Conservation (phyloP, 1,140 invertebrate genomes). For the Steinernema feltiae region DNA sequence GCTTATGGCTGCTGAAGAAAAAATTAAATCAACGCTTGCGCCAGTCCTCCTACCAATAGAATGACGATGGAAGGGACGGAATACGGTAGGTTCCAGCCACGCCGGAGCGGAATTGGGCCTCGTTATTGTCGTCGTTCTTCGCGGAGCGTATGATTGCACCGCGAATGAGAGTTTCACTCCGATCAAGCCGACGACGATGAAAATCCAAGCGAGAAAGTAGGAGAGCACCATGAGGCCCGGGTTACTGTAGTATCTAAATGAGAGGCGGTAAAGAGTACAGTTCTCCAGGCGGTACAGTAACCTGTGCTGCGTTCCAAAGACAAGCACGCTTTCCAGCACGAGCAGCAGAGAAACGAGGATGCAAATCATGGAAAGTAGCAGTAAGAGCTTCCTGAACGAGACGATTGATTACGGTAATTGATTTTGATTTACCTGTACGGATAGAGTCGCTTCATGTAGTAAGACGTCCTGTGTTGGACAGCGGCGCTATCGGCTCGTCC, state of each 20-base stretch:
- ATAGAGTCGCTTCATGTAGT: not conserved
- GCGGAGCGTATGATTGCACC: not conserved
- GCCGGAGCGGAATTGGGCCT: not conserved
- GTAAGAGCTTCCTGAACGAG: not conserved
- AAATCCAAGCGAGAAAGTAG: conserved; percentile 7
- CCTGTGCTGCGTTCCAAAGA: not conserved
- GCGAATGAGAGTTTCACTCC: not conserved
- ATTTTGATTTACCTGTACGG: not conserved
- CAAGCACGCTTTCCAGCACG: not conserved
- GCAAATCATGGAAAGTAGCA: not conserved
- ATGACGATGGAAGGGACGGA: not conserved
- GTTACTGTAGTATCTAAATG: not conserved
- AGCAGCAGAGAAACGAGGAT: not conserved
- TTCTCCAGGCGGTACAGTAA: not conserved
- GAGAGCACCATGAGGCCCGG: not conserved
- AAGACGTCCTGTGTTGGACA: not conserved
- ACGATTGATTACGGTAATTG: not conserved
- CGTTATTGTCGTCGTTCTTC: not conserved
- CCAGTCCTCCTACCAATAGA: not conserved
- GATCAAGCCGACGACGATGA: not conserved
- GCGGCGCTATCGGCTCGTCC: not conserved
- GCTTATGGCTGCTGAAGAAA: not conserved
- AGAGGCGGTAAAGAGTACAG: not conserved
- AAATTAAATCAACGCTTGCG: not conserved
- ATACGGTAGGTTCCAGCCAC: not conserved